Evolutionary conservation across 2,113 vertebrate species (phyloP).

Genomic region (Neodontobutis hainanensis): DNA sequence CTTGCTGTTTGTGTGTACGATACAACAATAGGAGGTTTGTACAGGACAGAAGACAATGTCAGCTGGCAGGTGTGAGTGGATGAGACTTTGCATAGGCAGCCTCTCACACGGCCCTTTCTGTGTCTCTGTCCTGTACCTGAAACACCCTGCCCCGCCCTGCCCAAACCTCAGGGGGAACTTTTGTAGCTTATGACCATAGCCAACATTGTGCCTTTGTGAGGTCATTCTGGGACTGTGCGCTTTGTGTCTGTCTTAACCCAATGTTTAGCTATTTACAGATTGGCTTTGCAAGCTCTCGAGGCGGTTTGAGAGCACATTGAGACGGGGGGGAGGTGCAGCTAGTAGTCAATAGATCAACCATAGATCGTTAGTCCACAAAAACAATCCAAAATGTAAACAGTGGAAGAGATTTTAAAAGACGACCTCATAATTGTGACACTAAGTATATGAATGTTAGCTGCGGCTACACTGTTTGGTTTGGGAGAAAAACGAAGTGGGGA

Average conservation of each 20-base stretch:
- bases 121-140: constrained; percentile 30
- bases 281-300: constrained; percentile 61
- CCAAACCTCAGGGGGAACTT: constrained; percentile 37
- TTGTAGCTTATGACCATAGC: constrained; percentile 39
- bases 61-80: constrained; percentile 76
- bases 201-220: constrained; percentile 75
- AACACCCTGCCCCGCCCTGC: constrained; percentile 13
- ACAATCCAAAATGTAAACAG: constrained; percentile 71
- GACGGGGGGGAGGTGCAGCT: constrained; percentile 45
- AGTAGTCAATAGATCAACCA: constrained; percentile 43
- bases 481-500: constrained; percentile 49
- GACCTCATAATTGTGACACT: constrained; percentile 46
- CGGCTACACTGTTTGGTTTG: constrained; percentile 59
- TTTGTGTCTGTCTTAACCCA: constrained; percentile 55
- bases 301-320: constrained; percentile 45
- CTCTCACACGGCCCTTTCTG: constrained; percentile 51
- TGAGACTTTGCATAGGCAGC: constrained; percentile 79
- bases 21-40: constrained; percentile 76
- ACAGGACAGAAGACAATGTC: constrained; percentile 63
- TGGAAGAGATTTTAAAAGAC: constrained; percentile 46
- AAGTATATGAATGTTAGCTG: constrained; percentile 64
- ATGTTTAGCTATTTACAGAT: constrained; percentile 72
- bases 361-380: constrained; percentile 66
- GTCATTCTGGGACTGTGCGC: constrained; percentile 33
- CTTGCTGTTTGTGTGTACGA: constrained; percentile 14